Percentiles rank a stretch among this genome's conserved stretches.
Conservation (phyloP, 1,140 invertebrate species). For the Adoxophyes honmai region DNA sequence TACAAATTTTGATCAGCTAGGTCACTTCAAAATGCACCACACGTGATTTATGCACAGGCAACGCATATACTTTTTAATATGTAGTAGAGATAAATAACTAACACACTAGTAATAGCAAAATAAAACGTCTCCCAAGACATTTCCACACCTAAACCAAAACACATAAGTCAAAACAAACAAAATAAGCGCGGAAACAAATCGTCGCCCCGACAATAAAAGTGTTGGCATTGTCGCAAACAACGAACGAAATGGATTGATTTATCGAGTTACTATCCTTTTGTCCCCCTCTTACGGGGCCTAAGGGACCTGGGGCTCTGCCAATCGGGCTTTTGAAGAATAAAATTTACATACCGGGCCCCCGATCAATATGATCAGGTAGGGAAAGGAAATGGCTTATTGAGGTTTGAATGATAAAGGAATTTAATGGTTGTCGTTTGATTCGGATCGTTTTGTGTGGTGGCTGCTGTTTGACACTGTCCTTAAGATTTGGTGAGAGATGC, state of each 20-base stretch:
- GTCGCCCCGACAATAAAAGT: conserved; percentile 8
- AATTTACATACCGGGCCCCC: conserved; percentile 3
- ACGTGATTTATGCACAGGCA: too few relatives aligned
- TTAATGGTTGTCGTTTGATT: too few relatives aligned
- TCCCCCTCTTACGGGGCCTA: not conserved
- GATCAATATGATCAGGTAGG: conserved; percentile 13
- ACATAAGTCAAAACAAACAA: conserved; percentile 8
- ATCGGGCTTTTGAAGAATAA: conserved; percentile 10
- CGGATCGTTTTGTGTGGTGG: not conserved
- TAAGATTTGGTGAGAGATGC: too few relatives aligned
- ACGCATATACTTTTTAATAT: too few relatives aligned
- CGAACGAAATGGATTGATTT: conserved; percentile 13
- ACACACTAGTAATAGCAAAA: not conserved
- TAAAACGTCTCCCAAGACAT: not conserved
- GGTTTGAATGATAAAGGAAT: not conserved
- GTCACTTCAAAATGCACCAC: too few relatives aligned
- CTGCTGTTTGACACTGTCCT: too few relatives aligned
- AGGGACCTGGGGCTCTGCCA: not conserved
- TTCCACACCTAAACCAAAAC: not conserved
- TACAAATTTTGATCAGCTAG: too few relatives aligned
- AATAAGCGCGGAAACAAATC: not conserved
- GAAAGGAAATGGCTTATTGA: conserved; percentile 11
- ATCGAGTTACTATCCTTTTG: conserved; percentile 1
- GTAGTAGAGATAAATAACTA: too few relatives aligned
- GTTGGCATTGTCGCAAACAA: not conserved